Base-by-base conservation (phyloP, 23 tunicate species). In the Halocynthia aurantium region DNA sequence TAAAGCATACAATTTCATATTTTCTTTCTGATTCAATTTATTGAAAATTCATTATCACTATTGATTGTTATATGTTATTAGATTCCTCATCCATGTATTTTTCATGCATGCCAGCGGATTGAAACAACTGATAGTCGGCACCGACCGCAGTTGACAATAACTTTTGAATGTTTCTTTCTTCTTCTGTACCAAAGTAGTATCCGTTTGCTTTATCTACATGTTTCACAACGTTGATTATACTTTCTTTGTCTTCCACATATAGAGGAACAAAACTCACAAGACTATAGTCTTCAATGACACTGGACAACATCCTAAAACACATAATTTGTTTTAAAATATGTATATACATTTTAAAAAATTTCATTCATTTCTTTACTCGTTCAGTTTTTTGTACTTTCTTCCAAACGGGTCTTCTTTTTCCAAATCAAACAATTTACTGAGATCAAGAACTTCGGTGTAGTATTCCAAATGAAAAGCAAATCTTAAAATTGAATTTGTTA, bases 211-310 rank as follows among this genome's bases (percentile, higher is more conserved):
- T 83, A 68, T 88, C 99, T 51, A 81, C 85, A 60, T 88, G 84
- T 70, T 80, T 83, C 57, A 94, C 53, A 10, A 82, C 85, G 52
- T 75, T 77, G 49, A 88, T 71, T 90, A 94, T 94, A 78, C 91
- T 81, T 49, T 94, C 87, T 63, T 88, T 88, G 75, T 94, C 99
- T 56, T 85, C 82, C 51, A 85, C 91, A 78, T 94, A 72, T 10
- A 94, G 77, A 6, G 99, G 95, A 22, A 77, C 67, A 58, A 94
- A 94, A 63, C 90, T 84, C 50, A 94, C 99, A 19, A 94, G 82
- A 72, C 95, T 87, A 83, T 94, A 94, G 8, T 94, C 99, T 67
- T 94, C 95, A 19, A 94, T 80, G 22, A 94, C 95, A 50, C 92
- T 76, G 71, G 86, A 84, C 18, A 92, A 54, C 52, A 82, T 78